A percentile compares a stretch with the other conserved stretches of the same genome.
Evolutionary conservation across 2,888 invertebrate genomes (phyloP).

Genomic region (Eubasilissa splendida): DNA sequence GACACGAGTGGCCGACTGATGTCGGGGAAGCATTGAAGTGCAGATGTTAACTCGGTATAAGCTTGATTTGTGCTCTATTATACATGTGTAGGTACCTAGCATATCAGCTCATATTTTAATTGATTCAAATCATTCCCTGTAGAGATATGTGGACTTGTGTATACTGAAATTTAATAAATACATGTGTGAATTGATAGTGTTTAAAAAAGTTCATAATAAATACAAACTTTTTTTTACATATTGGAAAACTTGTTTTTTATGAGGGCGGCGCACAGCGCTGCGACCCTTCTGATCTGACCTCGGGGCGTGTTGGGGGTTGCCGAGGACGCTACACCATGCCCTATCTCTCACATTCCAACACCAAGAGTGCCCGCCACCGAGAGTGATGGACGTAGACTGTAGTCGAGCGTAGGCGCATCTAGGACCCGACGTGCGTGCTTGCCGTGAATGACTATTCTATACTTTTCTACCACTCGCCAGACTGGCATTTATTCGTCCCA

Average conservation of each 20-base stretch:
- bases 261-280: constrained; percentile 16
- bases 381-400: neutral
- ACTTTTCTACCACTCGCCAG: constrained; percentile 7
- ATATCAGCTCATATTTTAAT: constrained; percentile 55
- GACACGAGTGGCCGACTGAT: neutral
- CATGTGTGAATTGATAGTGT: constrained; percentile 58
- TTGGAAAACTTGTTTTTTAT: constrained; percentile 51
- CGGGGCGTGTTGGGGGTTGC: neutral
- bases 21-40: neutral
- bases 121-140: constrained; percentile 55
- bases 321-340: neutral
- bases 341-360: constrained; percentile 34
- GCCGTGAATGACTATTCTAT: constrained; percentile 23
- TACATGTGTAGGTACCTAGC: constrained; percentile 54
- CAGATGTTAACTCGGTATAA: neutral
- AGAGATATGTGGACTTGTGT: constrained; percentile 56
- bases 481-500: neutral
- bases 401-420: too few species aligned
- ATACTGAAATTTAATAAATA: constrained; percentile 55
- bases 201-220: constrained; percentile 52
- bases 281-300: constrained; percentile 30
- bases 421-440: neutral
- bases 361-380: neutral
- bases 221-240: constrained; percentile 58
- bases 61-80: constrained; percentile 46